phyloP scores from a whole-genome alignment of 2,888 invertebrate species.

The Lordiphosa fenestrarum region DNA sequence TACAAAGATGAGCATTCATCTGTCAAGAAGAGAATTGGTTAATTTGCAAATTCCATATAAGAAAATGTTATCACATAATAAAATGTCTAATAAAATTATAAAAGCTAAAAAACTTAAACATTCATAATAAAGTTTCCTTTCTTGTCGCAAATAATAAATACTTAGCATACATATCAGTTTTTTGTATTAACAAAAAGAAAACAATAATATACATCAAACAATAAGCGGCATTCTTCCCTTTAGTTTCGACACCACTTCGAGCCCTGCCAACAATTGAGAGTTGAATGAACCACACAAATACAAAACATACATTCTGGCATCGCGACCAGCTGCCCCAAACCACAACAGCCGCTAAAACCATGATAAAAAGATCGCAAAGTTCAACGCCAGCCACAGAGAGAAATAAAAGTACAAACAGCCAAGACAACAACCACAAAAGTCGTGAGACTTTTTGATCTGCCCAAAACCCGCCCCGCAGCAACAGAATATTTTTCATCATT shows the following conservation, averaged over 20 bases:
- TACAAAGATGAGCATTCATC: no score
- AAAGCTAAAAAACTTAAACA: background rate
- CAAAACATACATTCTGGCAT: constrained; percentile 13
- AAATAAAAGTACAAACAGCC: constrained; percentile 10
- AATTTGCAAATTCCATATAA: no score
- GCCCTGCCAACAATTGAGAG: constrained; percentile 37
- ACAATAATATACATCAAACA: background rate
- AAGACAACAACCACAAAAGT: constrained; percentile 11
- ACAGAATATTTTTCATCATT: constrained; percentile 4
- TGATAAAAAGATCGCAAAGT: constrained; percentile 33
- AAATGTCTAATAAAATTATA: no score
- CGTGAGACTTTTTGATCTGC: constrained; percentile 24
- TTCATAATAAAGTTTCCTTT: constrained; percentile 1
- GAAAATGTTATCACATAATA: no score
- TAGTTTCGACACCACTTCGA: constrained; percentile 25
- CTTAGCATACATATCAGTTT: background rate
- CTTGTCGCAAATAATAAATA: constrained; percentile 1
- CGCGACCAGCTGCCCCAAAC: constrained; percentile 26
- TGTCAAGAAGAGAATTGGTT: no score
- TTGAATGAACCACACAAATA: constrained; percentile 52
- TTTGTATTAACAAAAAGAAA: background rate
- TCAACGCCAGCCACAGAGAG: constrained; percentile 23
- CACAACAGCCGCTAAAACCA: background rate
- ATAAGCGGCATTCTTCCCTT: background rate
- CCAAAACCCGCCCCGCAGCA: constrained; percentile 6